A percentile compares a stretch with the other conserved stretches of the same genome.
These are phyloP conservation scores for Drosophila yakuba DNA, from an alignment of 1,140 invertebrate genomes.

Conservation along the genomic window DNA sequence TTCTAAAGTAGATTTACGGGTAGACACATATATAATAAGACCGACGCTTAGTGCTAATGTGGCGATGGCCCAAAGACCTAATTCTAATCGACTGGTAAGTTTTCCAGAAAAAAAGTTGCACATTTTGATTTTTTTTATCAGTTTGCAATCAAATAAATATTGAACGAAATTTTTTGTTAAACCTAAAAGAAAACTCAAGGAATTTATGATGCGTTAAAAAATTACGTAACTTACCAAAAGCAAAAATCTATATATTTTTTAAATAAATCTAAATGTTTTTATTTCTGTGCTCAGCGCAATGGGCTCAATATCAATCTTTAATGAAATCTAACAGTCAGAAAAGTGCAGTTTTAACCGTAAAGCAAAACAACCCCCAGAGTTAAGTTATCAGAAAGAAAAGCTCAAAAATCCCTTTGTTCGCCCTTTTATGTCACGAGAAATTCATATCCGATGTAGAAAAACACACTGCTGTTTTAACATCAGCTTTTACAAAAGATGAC, in stretches of 20 bases:
- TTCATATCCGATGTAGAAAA: too few species aligned
- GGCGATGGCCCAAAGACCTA: not conserved
- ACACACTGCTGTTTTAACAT: too few species aligned
- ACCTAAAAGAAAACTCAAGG: not conserved
- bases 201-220: too few species aligned
- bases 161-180: not conserved
- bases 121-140: not conserved
- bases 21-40: not conserved
- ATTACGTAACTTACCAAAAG: not conserved
- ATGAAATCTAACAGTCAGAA: constrained; percentile 74
- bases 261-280: too few species aligned
- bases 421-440: too few species aligned
- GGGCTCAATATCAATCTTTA: constrained; percentile 29
- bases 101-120: not conserved
- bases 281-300: not conserved
- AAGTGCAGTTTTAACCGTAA: constrained; percentile 71
- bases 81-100: not conserved
- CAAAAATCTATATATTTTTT: too few species aligned
- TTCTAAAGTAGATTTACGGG: not conserved
- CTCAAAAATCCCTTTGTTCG: constrained; percentile 78
- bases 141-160: not conserved
- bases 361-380: constrained; percentile 23
- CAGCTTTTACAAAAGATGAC: too few species aligned
- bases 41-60: not conserved
- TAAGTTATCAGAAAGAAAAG: constrained; percentile 45